These are phyloP conservation scores for Phocoena phocoena DNA, from an alignment of 2,113 vertebrate species.

Conservation along the genomic window DNA sequence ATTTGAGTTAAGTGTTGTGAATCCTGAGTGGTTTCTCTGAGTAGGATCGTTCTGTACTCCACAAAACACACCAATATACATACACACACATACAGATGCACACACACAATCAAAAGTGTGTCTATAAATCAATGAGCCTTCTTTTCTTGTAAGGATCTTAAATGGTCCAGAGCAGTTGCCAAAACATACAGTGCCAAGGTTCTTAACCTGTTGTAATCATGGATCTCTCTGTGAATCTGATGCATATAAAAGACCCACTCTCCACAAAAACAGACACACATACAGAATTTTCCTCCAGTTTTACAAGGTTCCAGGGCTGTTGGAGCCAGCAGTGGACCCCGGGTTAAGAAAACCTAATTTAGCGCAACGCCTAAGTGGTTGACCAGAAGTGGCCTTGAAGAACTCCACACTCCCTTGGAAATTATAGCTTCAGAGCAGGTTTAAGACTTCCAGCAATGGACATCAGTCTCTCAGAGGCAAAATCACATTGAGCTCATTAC, in stretches of 20 bases:
- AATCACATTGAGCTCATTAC: background rate
- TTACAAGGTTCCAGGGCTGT: background rate
- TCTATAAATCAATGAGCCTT: background rate
- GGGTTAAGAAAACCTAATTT: conserved; percentile 4
- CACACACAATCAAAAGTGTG: background rate
- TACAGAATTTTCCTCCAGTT: background rate
- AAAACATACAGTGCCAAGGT: background rate
- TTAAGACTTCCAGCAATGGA: background rate
- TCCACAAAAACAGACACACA: background rate
- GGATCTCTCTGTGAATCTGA: background rate
- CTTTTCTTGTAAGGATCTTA: background rate
- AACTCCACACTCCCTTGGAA: background rate
- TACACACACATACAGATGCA: background rate
- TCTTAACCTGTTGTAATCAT: background rate
- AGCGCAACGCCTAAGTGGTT: background rate
- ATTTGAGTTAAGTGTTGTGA: conserved; percentile 26
- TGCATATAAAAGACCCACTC: background rate
- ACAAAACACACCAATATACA: background rate
- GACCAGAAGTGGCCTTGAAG: background rate
- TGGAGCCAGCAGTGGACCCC: background rate
- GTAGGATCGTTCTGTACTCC: background rate
- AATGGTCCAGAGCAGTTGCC: background rate
- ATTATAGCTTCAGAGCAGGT: background rate
- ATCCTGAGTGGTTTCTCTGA: background rate
- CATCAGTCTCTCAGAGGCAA: background rate